Evolutionary conservation across 2,888 invertebrate species (phyloP).

Genomic region (Scaptomyza flava): DNA sequence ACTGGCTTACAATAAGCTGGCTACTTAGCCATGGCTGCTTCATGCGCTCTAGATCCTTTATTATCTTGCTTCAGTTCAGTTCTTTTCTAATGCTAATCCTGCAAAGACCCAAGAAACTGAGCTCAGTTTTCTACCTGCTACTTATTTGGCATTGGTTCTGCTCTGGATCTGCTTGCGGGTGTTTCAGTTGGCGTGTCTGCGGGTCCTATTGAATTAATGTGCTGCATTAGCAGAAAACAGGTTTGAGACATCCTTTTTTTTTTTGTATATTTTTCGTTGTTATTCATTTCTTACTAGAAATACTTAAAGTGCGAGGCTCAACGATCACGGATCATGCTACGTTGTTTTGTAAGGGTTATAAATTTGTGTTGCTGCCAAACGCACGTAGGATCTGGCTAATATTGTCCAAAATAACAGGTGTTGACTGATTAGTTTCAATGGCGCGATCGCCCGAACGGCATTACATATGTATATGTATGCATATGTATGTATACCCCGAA

Average conservation of each 20-base stretch:
- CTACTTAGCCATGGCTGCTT: slow-evolving; percentile 48
- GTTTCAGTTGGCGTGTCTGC: slow-evolving; percentile 44
- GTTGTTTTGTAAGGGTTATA: slow-evolving; percentile 34
- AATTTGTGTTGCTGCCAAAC: slow-evolving; percentile 8
- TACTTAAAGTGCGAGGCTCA: slow-evolving; percentile 28
- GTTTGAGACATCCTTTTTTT: slow-evolving; percentile 55
- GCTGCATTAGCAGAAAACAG: slow-evolving; percentile 69
- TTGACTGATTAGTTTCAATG: slow-evolving; percentile 67
- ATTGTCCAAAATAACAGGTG: slow-evolving; percentile 76
- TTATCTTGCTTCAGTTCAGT: slow-evolving; percentile 1
- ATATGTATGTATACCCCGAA: slow-evolving; percentile 7
- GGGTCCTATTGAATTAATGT: slow-evolving; percentile 69
- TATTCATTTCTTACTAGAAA: slow-evolving; percentile 26
- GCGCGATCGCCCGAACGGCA: slow-evolving; percentile 25
- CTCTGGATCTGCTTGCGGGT: slow-evolving; percentile 38
- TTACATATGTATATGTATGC: neutral
- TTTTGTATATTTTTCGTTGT: neutral
- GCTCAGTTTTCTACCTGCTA: slow-evolving; percentile 48
- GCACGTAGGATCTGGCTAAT: slow-evolving; percentile 60
- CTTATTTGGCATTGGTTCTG: slow-evolving; percentile 15
- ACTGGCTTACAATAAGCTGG: slow-evolving; percentile 54
- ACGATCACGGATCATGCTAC: slow-evolving; percentile 32
- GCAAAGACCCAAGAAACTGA: slow-evolving; percentile 25
- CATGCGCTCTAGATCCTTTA: slow-evolving; percentile 40
- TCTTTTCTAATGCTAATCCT: slow-evolving; percentile 67